Evolutionary conservation across 23 tunicate genomes (phyloP).

Genomic region (Halocynthia roretzi): DNA sequence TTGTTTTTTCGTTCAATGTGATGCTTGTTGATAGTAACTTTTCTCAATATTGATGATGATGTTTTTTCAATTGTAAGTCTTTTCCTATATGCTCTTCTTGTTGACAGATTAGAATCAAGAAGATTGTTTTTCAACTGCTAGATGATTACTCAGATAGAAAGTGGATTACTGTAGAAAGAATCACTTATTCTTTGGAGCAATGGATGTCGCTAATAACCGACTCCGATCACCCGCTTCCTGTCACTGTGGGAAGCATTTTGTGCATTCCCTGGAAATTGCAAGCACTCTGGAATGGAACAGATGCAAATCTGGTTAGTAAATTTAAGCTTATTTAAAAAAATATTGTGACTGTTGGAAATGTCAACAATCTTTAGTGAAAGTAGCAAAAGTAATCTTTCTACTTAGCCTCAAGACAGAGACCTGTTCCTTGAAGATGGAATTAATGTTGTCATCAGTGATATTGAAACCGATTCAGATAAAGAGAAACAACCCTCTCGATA

Average conservation of each 20-base stretch:
- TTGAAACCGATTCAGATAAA: background rate
- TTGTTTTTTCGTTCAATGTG: too few species aligned
- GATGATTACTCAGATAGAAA: background rate
- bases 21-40: too few species aligned
- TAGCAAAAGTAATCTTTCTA: too few species aligned
- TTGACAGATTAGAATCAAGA: background rate
- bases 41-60: too few species aligned
- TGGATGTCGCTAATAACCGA: constrained; percentile 51
- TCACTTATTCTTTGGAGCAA: constrained; percentile 32
- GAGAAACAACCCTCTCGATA: background rate
- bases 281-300: background rate
- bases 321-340: too few species aligned
- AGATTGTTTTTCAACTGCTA: background rate
- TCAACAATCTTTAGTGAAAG: too few species aligned
- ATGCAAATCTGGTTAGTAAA: background rate
- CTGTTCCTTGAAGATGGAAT: background rate
- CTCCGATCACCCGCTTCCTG: constrained; percentile 46
- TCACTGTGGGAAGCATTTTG: constrained; percentile 43
- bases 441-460: background rate
- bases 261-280: constrained; percentile 21
- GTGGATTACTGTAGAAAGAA: background rate
- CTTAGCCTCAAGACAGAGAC: too few species aligned
- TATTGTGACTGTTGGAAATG: too few species aligned
- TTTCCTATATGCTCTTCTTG: background rate
- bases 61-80: too few species aligned